phyloP scores from a whole-genome alignment of 2,888 invertebrate genomes.

The Campoplex nolae region DNA sequence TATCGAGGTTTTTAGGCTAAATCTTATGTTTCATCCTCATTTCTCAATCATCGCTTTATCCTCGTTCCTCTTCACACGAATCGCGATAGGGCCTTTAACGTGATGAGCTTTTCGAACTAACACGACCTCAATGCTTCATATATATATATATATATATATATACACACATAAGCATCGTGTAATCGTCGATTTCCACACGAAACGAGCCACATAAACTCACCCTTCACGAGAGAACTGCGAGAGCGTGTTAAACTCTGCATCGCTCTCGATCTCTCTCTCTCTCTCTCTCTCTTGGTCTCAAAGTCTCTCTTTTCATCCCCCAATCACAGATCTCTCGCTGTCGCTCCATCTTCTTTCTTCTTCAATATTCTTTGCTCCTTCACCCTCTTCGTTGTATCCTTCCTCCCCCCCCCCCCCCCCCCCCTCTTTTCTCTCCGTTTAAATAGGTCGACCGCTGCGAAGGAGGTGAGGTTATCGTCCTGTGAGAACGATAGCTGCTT shows the following conservation, averaged over 20 bases:
- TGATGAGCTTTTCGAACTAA: constrained; percentile 23
- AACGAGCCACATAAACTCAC: constrained; percentile 46
- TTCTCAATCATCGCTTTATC: constrained; percentile 20
- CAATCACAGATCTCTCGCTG: constrained; percentile 24
- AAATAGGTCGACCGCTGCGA: constrained; percentile 67
- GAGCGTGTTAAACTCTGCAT: constrained; percentile 47
- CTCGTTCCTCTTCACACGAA: constrained; percentile 1
- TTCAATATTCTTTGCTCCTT: constrained; percentile 12
- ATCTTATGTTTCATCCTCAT: background rate
- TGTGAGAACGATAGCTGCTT: constrained; percentile 49
- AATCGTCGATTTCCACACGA: constrained; percentile 59
- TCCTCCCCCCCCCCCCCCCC: background rate
- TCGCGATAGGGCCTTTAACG: constrained; percentile 36
- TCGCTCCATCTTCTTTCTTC: constrained; percentile 8
- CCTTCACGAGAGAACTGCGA: constrained; percentile 19
- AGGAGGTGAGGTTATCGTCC: constrained; percentile 67
- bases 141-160: constrained; percentile 36
- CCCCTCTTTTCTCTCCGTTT: constrained; percentile 43
- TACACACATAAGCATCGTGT: constrained; percentile 19
- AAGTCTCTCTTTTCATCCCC: constrained; percentile 39
- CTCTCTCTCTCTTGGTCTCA: background rate
- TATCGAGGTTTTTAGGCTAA: background rate
- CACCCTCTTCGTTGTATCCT: constrained; percentile 21
- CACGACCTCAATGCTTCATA: constrained; percentile 14
- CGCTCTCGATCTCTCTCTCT: constrained; percentile 39